Evolutionary conservation across 2,888 invertebrate genomes (phyloP), one percentile per base, ranked within the genome.

Genomic region (Andrena hattorfiana): DNA sequence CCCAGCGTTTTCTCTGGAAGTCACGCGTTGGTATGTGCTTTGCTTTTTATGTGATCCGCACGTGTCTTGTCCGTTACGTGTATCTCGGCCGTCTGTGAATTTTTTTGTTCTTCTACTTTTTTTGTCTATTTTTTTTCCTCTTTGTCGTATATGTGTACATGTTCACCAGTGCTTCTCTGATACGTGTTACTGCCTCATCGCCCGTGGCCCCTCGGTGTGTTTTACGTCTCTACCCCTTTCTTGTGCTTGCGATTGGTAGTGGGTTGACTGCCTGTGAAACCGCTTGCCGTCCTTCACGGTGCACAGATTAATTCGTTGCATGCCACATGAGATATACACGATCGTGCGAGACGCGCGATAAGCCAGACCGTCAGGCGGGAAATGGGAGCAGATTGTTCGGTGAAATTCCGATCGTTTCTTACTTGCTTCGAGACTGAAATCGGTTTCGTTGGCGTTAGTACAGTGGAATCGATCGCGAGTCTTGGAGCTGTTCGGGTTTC

Each of bases 241-340:
- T 80, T 85, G 78, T 86, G 88, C 88, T 88, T 85, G 87, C 86
- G 71, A 82, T 85, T 87, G 87, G 63, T 88, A 88, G 77, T 88
- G 81, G 62, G 70, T 88, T 88, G 83, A 74, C 76, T 72, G 84
- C 73, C 64, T 84, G 59, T 66, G 77, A 67, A 82, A 84, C 81
- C 84, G 88, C 88, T 88, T 87, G 84, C 77, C 81, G 77, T 87
- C 83, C 84, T 85, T 82, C 82, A 84, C 84, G 77, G 74, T 85
- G 84, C 83, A 82, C 84, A 78, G 64, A 60, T 67, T 82, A 83
- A 83, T 81, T 79, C 68, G 66, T 79, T 82, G 88, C 87, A 88
- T 89, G 87, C 30, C 69, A 85, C 70, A 83, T 73, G 49, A 69
- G 74, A 84, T 78, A 69, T 81, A 81, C 79, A 64, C 79, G 77